Conservation (phyloP, 92 coral and sea anemone species). For the Heteractis magnifica region DNA sequence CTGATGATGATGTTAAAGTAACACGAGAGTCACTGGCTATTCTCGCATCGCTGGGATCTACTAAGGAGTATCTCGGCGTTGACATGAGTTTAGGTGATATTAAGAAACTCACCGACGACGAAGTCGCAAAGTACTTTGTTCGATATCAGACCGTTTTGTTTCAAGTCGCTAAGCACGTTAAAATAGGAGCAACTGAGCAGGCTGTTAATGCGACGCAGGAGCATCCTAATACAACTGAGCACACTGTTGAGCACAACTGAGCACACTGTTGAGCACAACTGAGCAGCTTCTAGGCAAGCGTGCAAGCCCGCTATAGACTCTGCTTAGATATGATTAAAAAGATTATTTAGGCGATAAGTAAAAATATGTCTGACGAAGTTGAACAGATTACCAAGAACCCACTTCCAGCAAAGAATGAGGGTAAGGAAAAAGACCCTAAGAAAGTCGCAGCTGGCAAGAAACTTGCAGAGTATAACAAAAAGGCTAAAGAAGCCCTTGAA, state of each 20-base stretch:
- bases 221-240: slow-evolving; percentile 50
- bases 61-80: slow-evolving; percentile 39
- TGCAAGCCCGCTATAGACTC: too few species aligned
- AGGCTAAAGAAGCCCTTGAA: slow-evolving; percentile 50
- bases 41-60: slow-evolving; percentile 40
- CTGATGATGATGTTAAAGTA: slow-evolving; percentile 45
- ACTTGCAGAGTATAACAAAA: slow-evolving; percentile 55
- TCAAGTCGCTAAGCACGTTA: slow-evolving; percentile 55
- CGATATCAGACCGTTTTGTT: slow-evolving; percentile 44
- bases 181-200: slow-evolving; percentile 29
- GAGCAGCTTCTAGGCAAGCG: slow-evolving; percentile 28
- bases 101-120: slow-evolving; percentile 37
- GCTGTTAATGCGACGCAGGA: slow-evolving; percentile 22
- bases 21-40: slow-evolving; percentile 53
- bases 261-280: slow-evolving; percentile 12
- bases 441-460: slow-evolving; percentile 60
- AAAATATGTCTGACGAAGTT: slow-evolving; percentile 29
- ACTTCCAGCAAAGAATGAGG: slow-evolving; percentile 12
- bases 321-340: slow-evolving; percentile 26
- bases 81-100: slow-evolving; percentile 42
- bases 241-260: slow-evolving; percentile 20
- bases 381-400: slow-evolving; percentile 53
- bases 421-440: slow-evolving; percentile 39
- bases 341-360: slow-evolving; percentile 11
- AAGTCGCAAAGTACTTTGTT: slow-evolving; percentile 41